Base-by-base conservation (phyloP, 2,888 invertebrate species). In the Pomacea canaliculata region DNA sequence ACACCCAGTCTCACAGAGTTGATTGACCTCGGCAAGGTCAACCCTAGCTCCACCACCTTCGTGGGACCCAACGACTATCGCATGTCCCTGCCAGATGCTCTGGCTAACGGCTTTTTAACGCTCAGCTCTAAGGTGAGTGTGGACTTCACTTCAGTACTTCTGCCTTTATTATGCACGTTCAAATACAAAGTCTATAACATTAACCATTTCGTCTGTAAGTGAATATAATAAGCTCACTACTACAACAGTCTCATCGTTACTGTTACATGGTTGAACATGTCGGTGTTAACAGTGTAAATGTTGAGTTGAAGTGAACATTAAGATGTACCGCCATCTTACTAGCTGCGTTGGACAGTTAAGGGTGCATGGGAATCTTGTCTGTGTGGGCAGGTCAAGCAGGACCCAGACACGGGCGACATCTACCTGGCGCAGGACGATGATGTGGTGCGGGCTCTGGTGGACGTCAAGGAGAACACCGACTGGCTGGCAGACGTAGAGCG, bases 61-160 rank as follows among this genome's bases (percentile, higher is more conserved):
- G 80, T 85, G 48, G 85, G 86, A 2, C 89, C 89, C 46, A 86
- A 87, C 76, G 94, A 94, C 86, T 84, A 86, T 66, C 93, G 94
- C 71, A 89, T 89, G 83, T 89, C 89, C 4, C 83, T 92, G 19
- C 83, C 91, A 46, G 94, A 95, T 83, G 94, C 95, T 0, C 90
- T 95, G 82, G 94, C 94, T 84, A 94, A 94, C 83, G 93, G 94
- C 84, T 93, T 94, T 89, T 92, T 95, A 5, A 94, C 93, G 86
- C 93, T 93, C 65, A 92, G 93, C 79, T 93, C 94, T 82, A 92
- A 94, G 67, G 93, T 76, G 46, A 19, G 66, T 9, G 48, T 8
- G 10, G 51, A 1, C 51, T 37, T 37, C 5, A 37, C 37, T 37
- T 37, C 37, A 37, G 37, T 37, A 37, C 5, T 37, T 37, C 37